Evolutionary conservation across 2,797 vertebrate species (phyloP), one percentile per base, ranked within the genome.

Genomic region (Darevskia mixta): DNA sequence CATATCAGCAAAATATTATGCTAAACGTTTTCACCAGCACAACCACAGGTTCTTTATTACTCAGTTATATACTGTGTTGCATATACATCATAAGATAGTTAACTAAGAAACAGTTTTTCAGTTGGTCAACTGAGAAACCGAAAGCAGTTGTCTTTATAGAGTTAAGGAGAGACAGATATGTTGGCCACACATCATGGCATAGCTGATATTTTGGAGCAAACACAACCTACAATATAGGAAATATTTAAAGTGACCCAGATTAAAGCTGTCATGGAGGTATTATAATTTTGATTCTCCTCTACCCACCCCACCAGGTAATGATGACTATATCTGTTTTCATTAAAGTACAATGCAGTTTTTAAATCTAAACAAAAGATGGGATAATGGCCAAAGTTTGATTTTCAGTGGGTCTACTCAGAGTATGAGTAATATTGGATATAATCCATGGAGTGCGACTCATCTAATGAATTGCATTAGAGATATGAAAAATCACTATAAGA

Each of bases 21-120:
- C 20, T 25, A 80, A 86, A 23, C 38, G 15, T 49, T 83, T 86
- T 86, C 87, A 89, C 72, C 66, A 89, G 35, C 23, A 80, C 38
- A 71, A 67, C 29, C 35, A 43, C 71, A 61, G 18, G 35, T 41
- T 41, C 38, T 73, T 67, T 84, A 75, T 38, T 86, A 23, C 75
- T 72, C 58, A 80, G 23, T 3, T 89, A 89, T 81, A 87, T 72
- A 66, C 41, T 69, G 58, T 35, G 38, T 27, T 86, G 18, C 43
- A 71, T 18, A 79, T 20, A 27, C 2, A 71, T 86, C 32, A 55
- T 6, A 20, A 71, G 88, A 88, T 73, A 58, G 77, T 45, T 88
- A 83, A 82, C 79, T 77, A 90, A 3, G 0, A 88, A 32, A 88
- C 15, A 76, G 27, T 87, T 82, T 49, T 90, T 87, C 82, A 69